Percentiles rank a stretch among this genome's conserved stretches.
Evolutionary conservation across 1,140 invertebrate species (phyloP).

Genomic region (Asbolus verrucosus): DNA sequence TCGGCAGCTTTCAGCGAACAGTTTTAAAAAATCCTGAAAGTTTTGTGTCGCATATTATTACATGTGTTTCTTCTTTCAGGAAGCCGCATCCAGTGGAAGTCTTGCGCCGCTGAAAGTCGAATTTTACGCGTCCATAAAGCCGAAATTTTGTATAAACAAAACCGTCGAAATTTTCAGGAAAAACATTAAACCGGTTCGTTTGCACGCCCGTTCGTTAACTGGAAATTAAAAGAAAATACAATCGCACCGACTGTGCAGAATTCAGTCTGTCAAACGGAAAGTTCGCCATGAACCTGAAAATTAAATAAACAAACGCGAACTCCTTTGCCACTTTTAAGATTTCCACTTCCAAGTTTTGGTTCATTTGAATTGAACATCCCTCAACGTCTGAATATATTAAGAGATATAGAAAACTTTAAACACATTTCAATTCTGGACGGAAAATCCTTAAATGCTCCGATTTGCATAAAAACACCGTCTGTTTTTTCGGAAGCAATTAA

Average conservation of each 20-base stretch:
- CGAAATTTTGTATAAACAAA: too few species aligned
- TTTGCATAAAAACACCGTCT: conserved; percentile 13
- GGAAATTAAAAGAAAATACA: neutral
- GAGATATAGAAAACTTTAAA: conserved; percentile 37
- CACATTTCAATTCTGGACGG: neutral
- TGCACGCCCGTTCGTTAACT: too few species aligned
- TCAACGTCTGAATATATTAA: conserved; percentile 37
- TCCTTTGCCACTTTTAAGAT: neutral
- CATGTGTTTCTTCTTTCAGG: too few species aligned
- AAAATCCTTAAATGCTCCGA: neutral
- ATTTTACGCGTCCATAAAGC: too few species aligned
- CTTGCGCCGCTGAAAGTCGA: too few species aligned
- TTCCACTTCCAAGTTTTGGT: conserved; percentile 1
- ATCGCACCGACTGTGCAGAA: neutral
- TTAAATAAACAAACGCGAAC: conserved; percentile 23
- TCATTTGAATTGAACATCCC: conserved; percentile 38
- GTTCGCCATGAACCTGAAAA: conserved; percentile 4
- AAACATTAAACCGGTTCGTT: too few species aligned
- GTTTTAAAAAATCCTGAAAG: too few species aligned
- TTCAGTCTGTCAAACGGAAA: neutral
- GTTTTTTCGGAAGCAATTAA: conserved; percentile 17
- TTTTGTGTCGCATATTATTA: too few species aligned
- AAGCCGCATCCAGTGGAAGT: too few species aligned
- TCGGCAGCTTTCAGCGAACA: too few species aligned
- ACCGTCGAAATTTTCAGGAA: too few species aligned